Conservation (phyloP, 2,888 invertebrate species). For the Apamea epomidion region DNA sequence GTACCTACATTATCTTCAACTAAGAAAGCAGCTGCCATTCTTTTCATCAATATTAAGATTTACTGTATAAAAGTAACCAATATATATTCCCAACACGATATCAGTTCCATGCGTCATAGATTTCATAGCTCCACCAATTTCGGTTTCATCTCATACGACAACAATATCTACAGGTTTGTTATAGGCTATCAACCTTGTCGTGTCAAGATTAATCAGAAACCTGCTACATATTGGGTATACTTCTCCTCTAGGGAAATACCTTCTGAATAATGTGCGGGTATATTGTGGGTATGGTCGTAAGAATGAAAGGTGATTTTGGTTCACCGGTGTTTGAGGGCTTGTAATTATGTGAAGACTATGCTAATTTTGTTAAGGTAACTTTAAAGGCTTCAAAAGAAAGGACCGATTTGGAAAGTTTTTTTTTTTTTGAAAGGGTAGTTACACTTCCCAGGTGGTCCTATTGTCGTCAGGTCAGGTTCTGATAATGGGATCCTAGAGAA, state of each 20-base stretch:
- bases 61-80: not conserved
- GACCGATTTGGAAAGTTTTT: not conserved
- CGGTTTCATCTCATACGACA: not conserved
- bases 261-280: conserved; percentile 38
- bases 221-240: conserved; percentile 41
- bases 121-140: conserved; percentile 22
- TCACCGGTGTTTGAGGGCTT: not conserved
- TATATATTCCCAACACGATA: not conserved
- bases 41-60: not conserved
- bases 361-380: not conserved
- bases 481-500: too few relatives aligned
- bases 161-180: conserved; percentile 11
- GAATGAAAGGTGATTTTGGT: conserved; percentile 23
- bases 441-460: too few relatives aligned
- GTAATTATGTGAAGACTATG: not conserved
- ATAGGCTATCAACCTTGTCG: conserved; percentile 40
- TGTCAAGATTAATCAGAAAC: conserved; percentile 50
- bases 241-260: conserved; percentile 55
- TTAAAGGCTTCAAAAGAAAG: not conserved
- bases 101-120: conserved; percentile 6
- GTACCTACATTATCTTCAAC: not conserved
- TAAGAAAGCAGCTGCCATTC: not conserved
- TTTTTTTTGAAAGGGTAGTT: too few relatives aligned
- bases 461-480: too few relatives aligned
- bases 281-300: conserved; percentile 3